Conservation (phyloP, 2,113 vertebrate genomes). For the Sigmodon hispidus region DNA sequence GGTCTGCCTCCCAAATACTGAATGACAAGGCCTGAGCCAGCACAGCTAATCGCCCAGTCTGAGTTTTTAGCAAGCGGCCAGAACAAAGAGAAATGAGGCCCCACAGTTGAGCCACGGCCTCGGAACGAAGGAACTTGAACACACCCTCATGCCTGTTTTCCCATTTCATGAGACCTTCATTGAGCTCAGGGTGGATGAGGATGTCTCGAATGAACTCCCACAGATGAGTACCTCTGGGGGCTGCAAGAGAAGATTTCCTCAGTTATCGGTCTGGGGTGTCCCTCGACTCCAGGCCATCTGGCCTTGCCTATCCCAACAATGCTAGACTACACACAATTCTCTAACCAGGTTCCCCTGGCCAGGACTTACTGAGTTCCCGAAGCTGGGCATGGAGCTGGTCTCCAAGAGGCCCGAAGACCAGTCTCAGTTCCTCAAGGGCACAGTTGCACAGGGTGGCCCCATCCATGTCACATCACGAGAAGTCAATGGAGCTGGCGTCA, state of each 20-base stretch:
- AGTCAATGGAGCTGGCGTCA: slow-evolving; percentile 90
- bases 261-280: not conserved
- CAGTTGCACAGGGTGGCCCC: slow-evolving; percentile 90
- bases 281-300: not conserved
- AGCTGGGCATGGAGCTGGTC: slow-evolving; percentile 90
- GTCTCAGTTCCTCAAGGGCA: slow-evolving; percentile 86
- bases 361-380: slow-evolving; percentile 88
- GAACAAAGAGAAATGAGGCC: slow-evolving; percentile 81
- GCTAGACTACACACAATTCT: not conserved
- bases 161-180: slow-evolving; percentile 97
- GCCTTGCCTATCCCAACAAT: accelerated
- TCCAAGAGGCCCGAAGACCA: slow-evolving; percentile 90
- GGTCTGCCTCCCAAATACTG: not conserved
- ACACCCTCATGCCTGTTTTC: slow-evolving; percentile 94
- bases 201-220: slow-evolving; percentile 99
- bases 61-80: not conserved
- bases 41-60: too few species aligned
- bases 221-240: slow-evolving; percentile 95
- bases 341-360: not conserved
- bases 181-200: slow-evolving; percentile 94
- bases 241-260: slow-evolving; percentile 79
- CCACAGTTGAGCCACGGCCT: slow-evolving; percentile 98
- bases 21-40: not conserved
- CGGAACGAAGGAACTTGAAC: slow-evolving; percentile 97
- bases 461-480: slow-evolving; percentile 92